Percentiles rank a stretch among this genome's conserved stretches.
Evolutionary conservation across 1,140 invertebrate genomes (phyloP).

Genomic region (Tenebrio molitor): DNA sequence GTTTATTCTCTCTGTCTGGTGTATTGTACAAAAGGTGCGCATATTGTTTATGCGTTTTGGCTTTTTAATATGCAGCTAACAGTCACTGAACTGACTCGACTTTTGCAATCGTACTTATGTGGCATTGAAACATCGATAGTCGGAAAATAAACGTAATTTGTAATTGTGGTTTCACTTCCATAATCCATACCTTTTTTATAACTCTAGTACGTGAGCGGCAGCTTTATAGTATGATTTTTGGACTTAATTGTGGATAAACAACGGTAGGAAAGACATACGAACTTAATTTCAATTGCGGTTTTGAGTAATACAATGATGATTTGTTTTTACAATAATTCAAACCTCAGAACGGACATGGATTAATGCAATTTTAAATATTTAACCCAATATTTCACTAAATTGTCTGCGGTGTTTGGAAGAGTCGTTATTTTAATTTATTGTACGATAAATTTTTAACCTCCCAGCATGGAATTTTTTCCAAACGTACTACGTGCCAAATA

Average conservation of each 20-base stretch:
- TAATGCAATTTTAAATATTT: slow-evolving; percentile 21
- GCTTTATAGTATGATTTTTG: background rate
- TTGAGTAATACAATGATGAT: slow-evolving; percentile 7
- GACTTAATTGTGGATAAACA: slow-evolving; percentile 14
- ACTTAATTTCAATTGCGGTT: slow-evolving; percentile 20
- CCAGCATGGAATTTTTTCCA: too few species aligned
- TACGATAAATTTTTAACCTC: too few species aligned
- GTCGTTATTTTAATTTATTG: too few species aligned
- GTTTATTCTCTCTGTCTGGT: slow-evolving; percentile 38
- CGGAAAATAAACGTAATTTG: slow-evolving; percentile 46
- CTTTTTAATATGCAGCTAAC: slow-evolving; percentile 60
- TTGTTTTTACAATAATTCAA: background rate
- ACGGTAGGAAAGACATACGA: background rate
- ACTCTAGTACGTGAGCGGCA: slow-evolving; percentile 3
- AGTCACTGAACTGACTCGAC: slow-evolving; percentile 60
- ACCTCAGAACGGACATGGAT: slow-evolving; percentile 8
- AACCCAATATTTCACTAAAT: background rate
- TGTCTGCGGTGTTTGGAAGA: too few species aligned
- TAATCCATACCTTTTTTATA: slow-evolving; percentile 16
- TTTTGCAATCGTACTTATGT: slow-evolving; percentile 57
- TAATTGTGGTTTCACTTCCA: slow-evolving; percentile 23
- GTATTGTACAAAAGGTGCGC: slow-evolving; percentile 50
- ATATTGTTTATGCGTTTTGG: slow-evolving; percentile 57
- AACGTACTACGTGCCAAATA: too few species aligned
- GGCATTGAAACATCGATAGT: slow-evolving; percentile 61